Percentiles rank a stretch among this genome's conserved stretches.
Evolutionary conservation across 2,113 vertebrate genomes (phyloP).

Genomic region (Dipodomys spectabilis): DNA sequence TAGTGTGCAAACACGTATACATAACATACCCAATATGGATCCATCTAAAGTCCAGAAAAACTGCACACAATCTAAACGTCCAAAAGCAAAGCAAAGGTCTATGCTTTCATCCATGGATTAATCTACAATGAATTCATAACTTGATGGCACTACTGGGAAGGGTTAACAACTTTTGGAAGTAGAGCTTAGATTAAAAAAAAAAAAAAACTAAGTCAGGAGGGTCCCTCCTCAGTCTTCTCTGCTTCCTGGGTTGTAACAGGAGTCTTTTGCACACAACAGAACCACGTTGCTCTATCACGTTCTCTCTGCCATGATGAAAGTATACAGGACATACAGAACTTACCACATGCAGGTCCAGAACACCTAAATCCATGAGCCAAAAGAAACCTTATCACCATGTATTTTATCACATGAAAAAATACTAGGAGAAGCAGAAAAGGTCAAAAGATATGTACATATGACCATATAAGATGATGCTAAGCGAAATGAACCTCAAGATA

Average conservation of each 20-base stretch:
- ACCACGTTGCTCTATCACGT: not conserved
- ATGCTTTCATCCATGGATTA: not conserved
- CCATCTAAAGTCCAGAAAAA: not conserved
- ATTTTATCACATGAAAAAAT: not conserved
- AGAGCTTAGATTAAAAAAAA: not conserved
- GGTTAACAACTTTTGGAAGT: not conserved
- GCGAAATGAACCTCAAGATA: too few relatives aligned
- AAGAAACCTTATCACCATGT: not conserved
- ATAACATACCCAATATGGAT: not conserved
- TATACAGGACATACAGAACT: too few relatives aligned
- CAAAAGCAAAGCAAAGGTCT: not conserved
- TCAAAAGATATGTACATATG: too few relatives aligned
- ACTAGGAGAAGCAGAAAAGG: too few relatives aligned
- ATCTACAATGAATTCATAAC: not conserved
- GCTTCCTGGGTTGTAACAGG: not conserved
- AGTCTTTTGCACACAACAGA: not conserved
- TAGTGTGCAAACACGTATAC: too few relatives aligned
- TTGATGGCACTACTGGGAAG: not conserved
- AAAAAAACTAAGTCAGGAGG: not conserved
- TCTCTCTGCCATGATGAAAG: too few relatives aligned
- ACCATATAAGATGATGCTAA: too few relatives aligned
- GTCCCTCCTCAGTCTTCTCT: not conserved
- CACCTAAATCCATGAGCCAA: not conserved
- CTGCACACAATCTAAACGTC: not conserved
- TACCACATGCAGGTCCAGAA: not conserved